phyloP scores from a whole-genome alignment of 1,140 invertebrate genomes.

The Venturia canescens region DNA sequence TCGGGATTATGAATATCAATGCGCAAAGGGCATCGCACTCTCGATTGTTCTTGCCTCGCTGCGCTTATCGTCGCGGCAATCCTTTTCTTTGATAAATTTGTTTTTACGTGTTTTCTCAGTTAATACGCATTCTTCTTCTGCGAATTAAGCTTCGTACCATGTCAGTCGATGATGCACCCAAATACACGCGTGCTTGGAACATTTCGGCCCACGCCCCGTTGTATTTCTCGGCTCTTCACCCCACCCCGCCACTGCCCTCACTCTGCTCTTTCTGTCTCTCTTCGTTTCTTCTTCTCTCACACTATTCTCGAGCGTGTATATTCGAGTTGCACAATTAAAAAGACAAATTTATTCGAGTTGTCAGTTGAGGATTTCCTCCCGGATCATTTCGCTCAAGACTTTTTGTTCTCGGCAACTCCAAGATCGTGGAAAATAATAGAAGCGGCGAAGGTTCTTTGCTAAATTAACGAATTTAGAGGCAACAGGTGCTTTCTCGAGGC shows the following conservation, averaged over 20 bases:
- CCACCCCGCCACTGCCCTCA: too few species aligned
- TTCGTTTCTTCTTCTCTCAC: too few species aligned
- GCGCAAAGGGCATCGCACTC: background rate
- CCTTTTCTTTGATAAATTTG: background rate
- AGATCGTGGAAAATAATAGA: conserved; percentile 2
- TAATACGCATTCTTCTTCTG: background rate
- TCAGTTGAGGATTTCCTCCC: background rate
- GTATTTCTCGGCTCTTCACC: too few species aligned
- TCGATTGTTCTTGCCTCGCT: background rate
- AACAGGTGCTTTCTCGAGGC: background rate
- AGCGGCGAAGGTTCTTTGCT: background rate
- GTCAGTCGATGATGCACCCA: background rate
- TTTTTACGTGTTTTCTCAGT: too few species aligned
- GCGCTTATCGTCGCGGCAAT: background rate
- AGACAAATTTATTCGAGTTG: background rate
- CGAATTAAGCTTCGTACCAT: background rate
- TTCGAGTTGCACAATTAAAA: background rate
- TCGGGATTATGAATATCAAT: background rate
- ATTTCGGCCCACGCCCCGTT: too few species aligned
- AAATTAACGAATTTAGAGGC: conserved; percentile 4
- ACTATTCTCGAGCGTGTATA: background rate
- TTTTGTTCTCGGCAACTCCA: background rate
- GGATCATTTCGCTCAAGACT: conserved; percentile 1
- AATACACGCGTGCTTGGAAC: too few species aligned
- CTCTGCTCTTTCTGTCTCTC: background rate